Conservation (phyloP, 2,888 invertebrate genomes). For the Phaonia tiefii region DNA sequence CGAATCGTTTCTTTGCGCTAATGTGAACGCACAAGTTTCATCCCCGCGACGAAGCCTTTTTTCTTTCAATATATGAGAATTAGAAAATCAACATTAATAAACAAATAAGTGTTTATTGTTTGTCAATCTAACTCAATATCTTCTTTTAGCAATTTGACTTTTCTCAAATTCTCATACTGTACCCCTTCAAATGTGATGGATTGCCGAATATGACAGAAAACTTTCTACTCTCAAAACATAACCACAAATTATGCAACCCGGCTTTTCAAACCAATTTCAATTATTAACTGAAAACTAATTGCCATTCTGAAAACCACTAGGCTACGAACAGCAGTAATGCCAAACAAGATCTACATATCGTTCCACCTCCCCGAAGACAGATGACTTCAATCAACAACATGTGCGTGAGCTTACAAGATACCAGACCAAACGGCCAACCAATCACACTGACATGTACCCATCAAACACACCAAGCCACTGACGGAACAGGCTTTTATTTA, state of each 20-base stretch:
- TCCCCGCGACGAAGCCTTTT: too few species aligned
- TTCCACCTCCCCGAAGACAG: constrained; percentile 53
- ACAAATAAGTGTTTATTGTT: too few species aligned
- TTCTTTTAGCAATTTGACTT: neutral
- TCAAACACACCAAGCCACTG: constrained; percentile 45
- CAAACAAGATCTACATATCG: constrained; percentile 9
- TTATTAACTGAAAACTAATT: constrained; percentile 37
- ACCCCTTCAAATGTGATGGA: too few species aligned
- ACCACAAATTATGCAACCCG: constrained; percentile 12
- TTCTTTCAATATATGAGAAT: too few species aligned
- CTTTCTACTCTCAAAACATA: neutral
- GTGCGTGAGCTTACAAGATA: constrained; percentile 57
- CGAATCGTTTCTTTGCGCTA: too few species aligned
- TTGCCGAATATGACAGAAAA: neutral
- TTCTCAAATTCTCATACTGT: too few species aligned
- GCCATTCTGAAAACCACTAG: constrained; percentile 24
- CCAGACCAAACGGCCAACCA: constrained; percentile 33
- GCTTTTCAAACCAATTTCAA: constrained; percentile 23
- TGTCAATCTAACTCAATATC: too few species aligned
- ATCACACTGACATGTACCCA: constrained; percentile 31
- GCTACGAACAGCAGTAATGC: constrained; percentile 1
- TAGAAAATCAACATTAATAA: too few species aligned
- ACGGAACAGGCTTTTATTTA: constrained; percentile 59
- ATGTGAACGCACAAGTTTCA: too few species aligned
- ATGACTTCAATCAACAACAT: constrained; percentile 66